Conservation (phyloP, 2,797 vertebrate species). For the Schizothorax lantsangensis region DNA sequence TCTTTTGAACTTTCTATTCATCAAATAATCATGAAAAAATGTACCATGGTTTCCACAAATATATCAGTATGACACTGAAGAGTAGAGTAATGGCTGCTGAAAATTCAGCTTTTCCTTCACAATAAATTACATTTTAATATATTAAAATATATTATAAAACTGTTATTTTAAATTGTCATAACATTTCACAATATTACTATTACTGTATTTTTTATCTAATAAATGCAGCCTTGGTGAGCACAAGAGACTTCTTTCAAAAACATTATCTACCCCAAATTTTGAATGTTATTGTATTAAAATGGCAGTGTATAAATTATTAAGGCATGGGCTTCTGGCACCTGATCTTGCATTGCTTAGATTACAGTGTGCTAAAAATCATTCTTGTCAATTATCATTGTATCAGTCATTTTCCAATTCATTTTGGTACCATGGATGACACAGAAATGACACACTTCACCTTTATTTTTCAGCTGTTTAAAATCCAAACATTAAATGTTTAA, state of each 20-base stretch:
- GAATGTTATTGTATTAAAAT: not conserved
- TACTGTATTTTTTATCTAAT: not conserved
- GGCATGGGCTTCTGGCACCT: not conserved
- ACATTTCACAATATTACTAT: not conserved
- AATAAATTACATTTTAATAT: too few species aligned
- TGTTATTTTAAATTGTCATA: not conserved
- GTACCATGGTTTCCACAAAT: not conserved
- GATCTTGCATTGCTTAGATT: not conserved
- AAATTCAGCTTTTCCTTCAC: too few species aligned
- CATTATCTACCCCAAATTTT: not conserved
- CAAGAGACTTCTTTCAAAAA: not conserved
- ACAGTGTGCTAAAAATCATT: not conserved
- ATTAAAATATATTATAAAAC: not conserved
- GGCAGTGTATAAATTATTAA: not conserved
- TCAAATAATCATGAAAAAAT: not conserved
- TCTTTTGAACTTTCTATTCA: not conserved
- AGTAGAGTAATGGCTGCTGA: not conserved
- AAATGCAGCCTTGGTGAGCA: not conserved
- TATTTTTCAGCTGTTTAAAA: too few species aligned
- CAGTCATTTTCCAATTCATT: not conserved
- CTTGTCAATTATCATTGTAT: not conserved
- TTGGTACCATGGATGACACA: not conserved
- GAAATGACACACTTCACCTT: not conserved
- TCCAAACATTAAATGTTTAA: not conserved
- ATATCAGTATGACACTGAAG: not conserved